Base-by-base conservation (phyloP, 2,113 vertebrate genomes). In the Peromyscus californicus region DNA sequence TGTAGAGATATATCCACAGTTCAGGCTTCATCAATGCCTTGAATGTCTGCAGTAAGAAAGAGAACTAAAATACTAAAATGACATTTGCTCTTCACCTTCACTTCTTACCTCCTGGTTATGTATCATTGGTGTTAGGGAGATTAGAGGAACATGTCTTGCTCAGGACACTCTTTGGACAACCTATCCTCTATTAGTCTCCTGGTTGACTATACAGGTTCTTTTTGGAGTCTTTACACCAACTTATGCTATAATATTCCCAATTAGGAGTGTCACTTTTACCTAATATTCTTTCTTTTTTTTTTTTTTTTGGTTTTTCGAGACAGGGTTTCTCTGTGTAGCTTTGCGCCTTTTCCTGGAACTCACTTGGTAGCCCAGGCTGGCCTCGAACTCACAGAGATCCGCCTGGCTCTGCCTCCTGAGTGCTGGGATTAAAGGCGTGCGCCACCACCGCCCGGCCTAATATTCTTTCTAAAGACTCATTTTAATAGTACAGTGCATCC, bases 111-210 rank as follows among this genome's bases (percentile, higher is more conserved):
- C 15, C 21, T 57, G 3, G 8, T 83, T 59, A 7, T 1, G 2
- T 76, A 48, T 29, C 4, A 31, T 2, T n/a, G 57, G 69, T 61
- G 31, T 17, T 31, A 39, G 17, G 67, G 31, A 45, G 26, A 61
- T 26, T 12, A 72, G 26, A 84, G 12, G 9, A 51, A 39, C 8
- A 39, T 4, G 16, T 79, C 83, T 57, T 12, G 11, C 36, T 78
- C 15, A 54, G n/a, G 29, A 45, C 0, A 19, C 3, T 15, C 2
- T 24, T 70, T 51, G 4, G n/a, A 12, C 36, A n/a, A 7, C 5
- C 63, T 33, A 24, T 2, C 1, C 21, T 92, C 31, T 67, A 3
- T 78, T 42, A 59, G 16, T 22, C 21, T 57, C 17, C 21, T 36
- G 31, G 11, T 36, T 69, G 22, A 89, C 29, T 76, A 29, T 72